Base-by-base conservation (phyloP, 2,797 vertebrate genomes). In the Hemitrygon akajei region DNA sequence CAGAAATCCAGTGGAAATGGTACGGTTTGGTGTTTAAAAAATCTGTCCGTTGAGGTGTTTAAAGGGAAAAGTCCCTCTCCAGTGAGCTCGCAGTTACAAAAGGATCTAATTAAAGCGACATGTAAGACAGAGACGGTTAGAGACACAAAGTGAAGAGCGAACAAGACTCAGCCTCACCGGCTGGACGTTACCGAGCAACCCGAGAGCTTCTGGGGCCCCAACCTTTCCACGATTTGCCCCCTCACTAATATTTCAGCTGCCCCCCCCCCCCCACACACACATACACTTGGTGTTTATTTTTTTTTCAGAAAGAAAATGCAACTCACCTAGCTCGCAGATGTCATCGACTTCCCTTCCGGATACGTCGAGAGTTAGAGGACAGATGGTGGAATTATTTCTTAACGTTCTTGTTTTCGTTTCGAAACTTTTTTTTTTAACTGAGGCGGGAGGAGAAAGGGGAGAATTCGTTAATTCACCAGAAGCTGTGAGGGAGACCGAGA, bases 231-330 rank as follows among this genome's bases (percentile, higher is more conserved):
- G 18, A 40, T 40, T 79, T 47, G 47, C 37, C 82, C 60, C 82
- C 89, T 95, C 95, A 94, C 94, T 91, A 94, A 94, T 94, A 94
- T 93, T 95, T 95, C 96, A 96, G 96, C 96, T 95, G 95, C 94
- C 94, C 95, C 94, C 94, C 94, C 47, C n/a, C n/a, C n/a, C n/a
- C n/a, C n/a, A n/a, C n/a, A n/a, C n/a, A n/a, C n/a, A n/a, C n/a
- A n/a, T n/a, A n/a, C n/a, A 58, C 47, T 27, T 3, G 22, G 22
- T 22, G 22, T 47, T 47, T 47, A 1, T 47, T 47, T 47, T 47
- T 37, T 47, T 47, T 47, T 47, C 11, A 18, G 63, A n/a, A 69
- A 10, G 18, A 66, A 89, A 69, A 89, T 37, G 60, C 63, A 89
- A 89, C 86, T 89, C 86, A 89, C 86, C 86, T 89, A 66, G 60